Base-by-base conservation (phyloP, 2,888 invertebrate species). In the Rhagonycha fulva region DNA sequence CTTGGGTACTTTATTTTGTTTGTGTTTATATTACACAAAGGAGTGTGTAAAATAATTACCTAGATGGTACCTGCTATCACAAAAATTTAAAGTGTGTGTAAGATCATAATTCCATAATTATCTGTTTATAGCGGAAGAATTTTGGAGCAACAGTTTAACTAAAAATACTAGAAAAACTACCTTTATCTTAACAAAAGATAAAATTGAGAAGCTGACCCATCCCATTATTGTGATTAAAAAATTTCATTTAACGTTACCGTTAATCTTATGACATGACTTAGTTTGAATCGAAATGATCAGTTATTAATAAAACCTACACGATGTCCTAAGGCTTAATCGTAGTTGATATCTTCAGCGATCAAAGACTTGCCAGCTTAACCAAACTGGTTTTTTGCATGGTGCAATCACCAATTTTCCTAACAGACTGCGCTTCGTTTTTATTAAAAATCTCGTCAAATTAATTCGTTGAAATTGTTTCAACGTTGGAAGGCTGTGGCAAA, bases 241-340 rank as follows among this genome's bases (percentile, higher is more conserved):
- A 66, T 24, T 24, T 69, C 74, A 75, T 79, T 80, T 77, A 74
- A 77, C 74, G 67, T 77, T 75, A 80, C 79, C 79, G 80, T 79
- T 80, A 79, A 75, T 76, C 76, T 77, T 80, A 77, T 76, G 78
- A 77, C 78, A 77, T 80, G 80, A 80, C 80, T 79, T 79, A 79
- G 75, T 80, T 76, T 70, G 76, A 71, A 76, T 74, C 78, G 74
- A 70, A 76, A 80, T 73, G 76, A 78, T 78, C 79, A 75, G 79
- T 80, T 80, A 80, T 76, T 78, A 76, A 74, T 73, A 72, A 77
- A 78, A 73, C 72, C 75, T 77, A 75, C 77, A 74, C 74, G 71
- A 70, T 69, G 62, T 71, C 71, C 69, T 63, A 47, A 70, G 76
- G 73, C 76, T 70, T 73, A 73, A 76, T 74, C 71, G 73, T 74